phyloP scores from a whole-genome alignment of 2,888 invertebrate species.

The Eulithis prunata region DNA sequence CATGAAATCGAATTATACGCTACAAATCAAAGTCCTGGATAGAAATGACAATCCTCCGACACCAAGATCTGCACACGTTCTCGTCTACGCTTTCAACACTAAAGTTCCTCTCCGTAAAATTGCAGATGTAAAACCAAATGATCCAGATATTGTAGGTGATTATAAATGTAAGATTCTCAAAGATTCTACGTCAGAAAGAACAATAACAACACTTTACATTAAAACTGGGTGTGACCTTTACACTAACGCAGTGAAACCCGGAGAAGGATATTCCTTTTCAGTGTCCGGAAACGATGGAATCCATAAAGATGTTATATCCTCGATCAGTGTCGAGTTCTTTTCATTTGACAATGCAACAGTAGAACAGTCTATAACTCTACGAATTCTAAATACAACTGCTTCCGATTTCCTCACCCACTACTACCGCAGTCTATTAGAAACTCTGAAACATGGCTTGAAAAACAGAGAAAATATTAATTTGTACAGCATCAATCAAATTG shows the following conservation, averaged over 20 bases:
- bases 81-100: constrained; percentile 91
- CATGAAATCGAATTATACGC: constrained; percentile 91
- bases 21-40: constrained; percentile 91
- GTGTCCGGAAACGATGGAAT: constrained; percentile 95
- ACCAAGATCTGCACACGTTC: constrained; percentile 91
- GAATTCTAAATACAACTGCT: constrained; percentile 89
- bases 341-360: constrained; percentile 92
- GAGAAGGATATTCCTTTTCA: constrained; percentile 90
- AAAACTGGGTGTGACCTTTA: constrained; percentile 92
- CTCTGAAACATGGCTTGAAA: constrained; percentile 87
- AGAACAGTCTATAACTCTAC: constrained; percentile 91
- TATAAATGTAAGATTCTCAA: constrained; percentile 93
- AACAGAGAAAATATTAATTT: constrained; percentile 86
- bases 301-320: constrained; percentile 94
- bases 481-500: constrained; percentile 89
- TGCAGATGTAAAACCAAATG: constrained; percentile 96
- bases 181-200: constrained; percentile 85
- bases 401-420: constrained; percentile 90
- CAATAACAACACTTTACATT: constrained; percentile 87
- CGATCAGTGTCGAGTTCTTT: constrained; percentile 92
- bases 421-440: constrained; percentile 89
- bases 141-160: constrained; percentile 94
- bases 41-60: constrained; percentile 96
- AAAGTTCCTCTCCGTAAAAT: constrained; percentile 92
- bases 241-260: constrained; percentile 88